Percentiles rank a stretch among this genome's conserved stretches.
These are phyloP conservation scores for Potamarius usumacintae DNA, from an alignment of 2,113 vertebrate species.

Conservation along the genomic window DNA sequence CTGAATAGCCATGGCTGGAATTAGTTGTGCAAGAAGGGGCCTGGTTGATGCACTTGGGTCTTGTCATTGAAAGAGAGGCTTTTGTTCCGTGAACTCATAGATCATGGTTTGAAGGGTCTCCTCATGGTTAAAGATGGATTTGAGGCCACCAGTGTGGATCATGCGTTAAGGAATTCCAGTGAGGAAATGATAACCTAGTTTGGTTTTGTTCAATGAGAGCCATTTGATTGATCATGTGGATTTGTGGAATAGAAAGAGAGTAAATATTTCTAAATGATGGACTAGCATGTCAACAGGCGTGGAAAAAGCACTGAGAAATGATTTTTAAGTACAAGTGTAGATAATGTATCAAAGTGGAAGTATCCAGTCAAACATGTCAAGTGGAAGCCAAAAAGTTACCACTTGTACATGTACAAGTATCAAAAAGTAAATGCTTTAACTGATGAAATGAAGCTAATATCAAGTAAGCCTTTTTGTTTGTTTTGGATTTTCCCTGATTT, in stretches of 20 bases:
- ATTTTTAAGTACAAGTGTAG: not conserved
- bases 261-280: not conserved
- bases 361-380: not conserved
- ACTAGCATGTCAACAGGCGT: not conserved
- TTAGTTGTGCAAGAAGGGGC: slow-evolving; percentile 73
- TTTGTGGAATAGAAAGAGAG: not conserved
- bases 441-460: not conserved
- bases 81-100: slow-evolving; percentile 70
- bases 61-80: slow-evolving; percentile 77
- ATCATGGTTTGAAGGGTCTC: slow-evolving; percentile 68
- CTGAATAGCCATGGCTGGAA: slow-evolving; percentile 77
- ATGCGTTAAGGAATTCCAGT: slow-evolving; percentile 50
- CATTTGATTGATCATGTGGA: slow-evolving; percentile 18
- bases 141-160: slow-evolving; percentile 51
- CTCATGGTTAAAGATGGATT: slow-evolving; percentile 64
- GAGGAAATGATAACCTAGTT: slow-evolving; percentile 47
- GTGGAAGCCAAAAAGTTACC: not conserved
- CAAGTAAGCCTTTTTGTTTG: too few relatives aligned
- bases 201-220: slow-evolving; percentile 48
- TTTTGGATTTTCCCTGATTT: too few relatives aligned
- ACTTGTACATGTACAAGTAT: not conserved
- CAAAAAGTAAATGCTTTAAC: not conserved
- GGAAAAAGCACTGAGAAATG: not conserved
- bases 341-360: not conserved
- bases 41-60: slow-evolving; percentile 72